Conservation (phyloP, 2,888 invertebrate species). For the Cybosia mesomella region DNA sequence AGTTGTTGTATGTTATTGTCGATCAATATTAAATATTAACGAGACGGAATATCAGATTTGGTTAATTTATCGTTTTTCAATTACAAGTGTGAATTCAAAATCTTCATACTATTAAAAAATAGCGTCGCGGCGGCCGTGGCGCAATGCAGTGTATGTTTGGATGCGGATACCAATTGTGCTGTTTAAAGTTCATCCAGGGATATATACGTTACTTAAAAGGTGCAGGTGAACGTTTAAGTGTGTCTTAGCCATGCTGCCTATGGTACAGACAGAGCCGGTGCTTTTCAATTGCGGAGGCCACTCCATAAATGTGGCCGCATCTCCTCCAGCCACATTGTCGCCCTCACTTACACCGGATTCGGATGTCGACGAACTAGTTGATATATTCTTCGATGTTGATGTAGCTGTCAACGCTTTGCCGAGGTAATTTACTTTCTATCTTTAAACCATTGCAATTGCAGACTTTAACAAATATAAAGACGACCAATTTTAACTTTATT, state of each 20-base stretch:
- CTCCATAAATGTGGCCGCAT: slow-evolving; percentile 71
- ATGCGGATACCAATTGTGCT: slow-evolving; percentile 78
- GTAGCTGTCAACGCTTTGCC: slow-evolving; percentile 78
- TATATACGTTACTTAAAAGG: slow-evolving; percentile 67
- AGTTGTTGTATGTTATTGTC: slow-evolving; percentile 71
- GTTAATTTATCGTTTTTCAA: slow-evolving; percentile 47
- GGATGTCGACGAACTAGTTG: slow-evolving; percentile 81
- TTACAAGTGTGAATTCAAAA: slow-evolving; percentile 59
- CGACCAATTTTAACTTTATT: slow-evolving; percentile 11
- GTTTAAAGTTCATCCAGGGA: slow-evolving; percentile 71
- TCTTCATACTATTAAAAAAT: slow-evolving; percentile 64
- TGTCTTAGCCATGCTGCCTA: slow-evolving; percentile 81
- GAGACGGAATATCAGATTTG: slow-evolving; percentile 53
- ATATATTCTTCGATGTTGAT: slow-evolving; percentile 84
- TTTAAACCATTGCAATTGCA: not conserved
- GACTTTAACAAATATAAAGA: not conserved
- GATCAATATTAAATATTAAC: slow-evolving; percentile 55
- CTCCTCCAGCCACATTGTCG: slow-evolving; percentile 79
- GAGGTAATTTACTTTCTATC: slow-evolving; percentile 66
- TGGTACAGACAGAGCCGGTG: slow-evolving; percentile 82
- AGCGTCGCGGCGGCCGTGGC: slow-evolving; percentile 82
- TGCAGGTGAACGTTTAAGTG: slow-evolving; percentile 70
- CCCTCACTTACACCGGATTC: slow-evolving; percentile 81
- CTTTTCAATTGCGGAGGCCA: slow-evolving; percentile 78
- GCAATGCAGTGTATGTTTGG: slow-evolving; percentile 86